These are phyloP conservation scores for Aphidoletes aphidimyza DNA, from an alignment of 2,888 invertebrate species.

Conservation along the genomic window DNA sequence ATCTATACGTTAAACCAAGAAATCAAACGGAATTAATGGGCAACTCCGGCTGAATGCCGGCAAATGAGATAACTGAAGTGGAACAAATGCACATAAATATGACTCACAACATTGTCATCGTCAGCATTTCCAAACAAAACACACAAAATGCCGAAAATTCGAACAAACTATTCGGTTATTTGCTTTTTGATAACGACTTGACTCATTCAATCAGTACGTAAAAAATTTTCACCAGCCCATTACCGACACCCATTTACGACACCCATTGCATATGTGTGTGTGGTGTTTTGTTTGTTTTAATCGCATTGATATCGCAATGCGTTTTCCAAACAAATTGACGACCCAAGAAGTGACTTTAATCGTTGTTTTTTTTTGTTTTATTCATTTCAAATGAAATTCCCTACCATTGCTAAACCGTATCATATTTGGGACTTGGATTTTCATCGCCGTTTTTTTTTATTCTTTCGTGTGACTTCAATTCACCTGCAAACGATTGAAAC, in stretches of 20 bases:
- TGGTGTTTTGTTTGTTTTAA: too few relatives aligned
- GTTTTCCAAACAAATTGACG: too few relatives aligned
- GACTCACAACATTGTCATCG: neutral
- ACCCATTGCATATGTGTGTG: neutral
- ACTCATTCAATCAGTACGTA: conserved; percentile 3
- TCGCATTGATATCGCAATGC: conserved; percentile 20
- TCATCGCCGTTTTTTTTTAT: too few relatives aligned
- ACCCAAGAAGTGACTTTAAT: too few relatives aligned
- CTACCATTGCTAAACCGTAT: too few relatives aligned
- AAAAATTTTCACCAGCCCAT: conserved; percentile 41
- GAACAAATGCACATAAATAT: conserved; percentile 21
- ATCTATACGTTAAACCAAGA: neutral
- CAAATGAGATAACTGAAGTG: neutral
- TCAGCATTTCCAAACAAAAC: neutral
- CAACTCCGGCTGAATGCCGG: conserved; percentile 24
- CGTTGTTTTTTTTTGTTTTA: too few relatives aligned
- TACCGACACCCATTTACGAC: conserved; percentile 17
- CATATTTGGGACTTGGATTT: too few relatives aligned
- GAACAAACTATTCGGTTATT: conserved; percentile 4
- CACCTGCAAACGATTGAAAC: too few relatives aligned
- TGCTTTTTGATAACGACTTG: conserved; percentile 50
- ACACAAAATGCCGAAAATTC: neutral
- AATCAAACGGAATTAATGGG: conserved; percentile 3
- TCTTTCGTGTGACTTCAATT: too few relatives aligned
- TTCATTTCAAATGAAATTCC: too few relatives aligned